Conservation (phyloP, 2,888 invertebrate genomes). For the Clusia tigrina region DNA sequence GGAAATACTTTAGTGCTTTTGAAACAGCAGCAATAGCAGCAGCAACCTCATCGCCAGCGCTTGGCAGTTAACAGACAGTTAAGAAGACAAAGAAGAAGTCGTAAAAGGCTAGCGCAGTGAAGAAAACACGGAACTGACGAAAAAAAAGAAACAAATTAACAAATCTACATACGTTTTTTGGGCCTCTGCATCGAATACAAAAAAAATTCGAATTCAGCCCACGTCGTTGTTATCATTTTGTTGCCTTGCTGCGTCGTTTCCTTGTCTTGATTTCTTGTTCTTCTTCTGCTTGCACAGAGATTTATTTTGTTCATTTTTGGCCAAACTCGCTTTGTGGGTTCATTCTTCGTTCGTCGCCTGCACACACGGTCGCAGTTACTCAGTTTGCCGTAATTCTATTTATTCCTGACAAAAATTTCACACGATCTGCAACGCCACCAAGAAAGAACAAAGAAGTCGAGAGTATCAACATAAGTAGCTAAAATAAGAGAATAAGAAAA, state of each 20-base stretch:
- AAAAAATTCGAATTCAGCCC: too few relatives aligned
- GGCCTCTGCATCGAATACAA: too few relatives aligned
- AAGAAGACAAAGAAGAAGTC: background rate
- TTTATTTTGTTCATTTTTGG: background rate
- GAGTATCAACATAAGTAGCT: too few relatives aligned
- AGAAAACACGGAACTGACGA: background rate
- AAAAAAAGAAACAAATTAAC: background rate
- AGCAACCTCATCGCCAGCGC: too few relatives aligned
- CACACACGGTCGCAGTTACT: too few relatives aligned
- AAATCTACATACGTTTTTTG: background rate
- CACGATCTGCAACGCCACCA: too few relatives aligned
- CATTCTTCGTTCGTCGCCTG: background rate
- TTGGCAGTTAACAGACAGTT: background rate
- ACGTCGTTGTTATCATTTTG: too few relatives aligned
- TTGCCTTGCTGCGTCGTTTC: background rate
- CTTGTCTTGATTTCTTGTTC: background rate
- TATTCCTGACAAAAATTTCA: background rate
- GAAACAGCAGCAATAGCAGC: too few relatives aligned
- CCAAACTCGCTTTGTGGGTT: background rate
- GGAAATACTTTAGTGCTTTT: background rate
- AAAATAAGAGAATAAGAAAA: background rate
- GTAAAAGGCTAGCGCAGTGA: background rate
- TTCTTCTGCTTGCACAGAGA: background rate
- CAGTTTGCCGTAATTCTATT: background rate
- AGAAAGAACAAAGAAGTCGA: background rate